These are phyloP conservation scores for Malthinus flaveolus DNA, from an alignment of 2,888 invertebrate species.

Conservation along the genomic window DNA sequence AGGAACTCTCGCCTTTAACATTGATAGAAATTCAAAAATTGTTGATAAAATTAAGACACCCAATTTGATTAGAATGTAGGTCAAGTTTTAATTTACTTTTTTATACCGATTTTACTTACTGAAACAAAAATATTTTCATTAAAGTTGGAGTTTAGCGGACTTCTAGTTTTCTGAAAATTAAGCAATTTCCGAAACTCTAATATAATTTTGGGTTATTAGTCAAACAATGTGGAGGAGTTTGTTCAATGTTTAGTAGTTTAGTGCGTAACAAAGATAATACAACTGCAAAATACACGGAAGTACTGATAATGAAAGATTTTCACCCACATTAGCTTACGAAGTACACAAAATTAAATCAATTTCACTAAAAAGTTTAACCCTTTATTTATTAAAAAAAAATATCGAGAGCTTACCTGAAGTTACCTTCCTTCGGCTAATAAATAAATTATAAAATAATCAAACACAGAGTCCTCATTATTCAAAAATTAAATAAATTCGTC, in stretches of 20 bases:
- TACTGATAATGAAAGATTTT: conserved; percentile 32
- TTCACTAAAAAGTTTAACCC: background rate
- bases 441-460: no score
- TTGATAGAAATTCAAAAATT: no score
- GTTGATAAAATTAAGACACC: no score
- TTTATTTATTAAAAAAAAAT: background rate
- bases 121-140: no score
- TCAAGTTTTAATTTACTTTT: no score
- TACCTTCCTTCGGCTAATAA: background rate
- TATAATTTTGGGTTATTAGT: no score
- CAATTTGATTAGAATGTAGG: no score
- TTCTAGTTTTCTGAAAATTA: no score
- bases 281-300: conserved; percentile 43
- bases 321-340: conserved; percentile 23
- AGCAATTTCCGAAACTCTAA: no score
- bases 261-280: conserved; percentile 24
- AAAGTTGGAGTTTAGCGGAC: no score
- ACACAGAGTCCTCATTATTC: background rate
- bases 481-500: background rate
- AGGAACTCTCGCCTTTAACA: no score
- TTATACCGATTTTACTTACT: no score
- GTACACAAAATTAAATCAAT: conserved; percentile 12
- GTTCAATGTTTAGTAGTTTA: conserved; percentile 10
- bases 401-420: background rate
- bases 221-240: conserved; percentile 13